Conservation (phyloP, 2,888 invertebrate genomes). For the Clepsis dumicolana region DNA sequence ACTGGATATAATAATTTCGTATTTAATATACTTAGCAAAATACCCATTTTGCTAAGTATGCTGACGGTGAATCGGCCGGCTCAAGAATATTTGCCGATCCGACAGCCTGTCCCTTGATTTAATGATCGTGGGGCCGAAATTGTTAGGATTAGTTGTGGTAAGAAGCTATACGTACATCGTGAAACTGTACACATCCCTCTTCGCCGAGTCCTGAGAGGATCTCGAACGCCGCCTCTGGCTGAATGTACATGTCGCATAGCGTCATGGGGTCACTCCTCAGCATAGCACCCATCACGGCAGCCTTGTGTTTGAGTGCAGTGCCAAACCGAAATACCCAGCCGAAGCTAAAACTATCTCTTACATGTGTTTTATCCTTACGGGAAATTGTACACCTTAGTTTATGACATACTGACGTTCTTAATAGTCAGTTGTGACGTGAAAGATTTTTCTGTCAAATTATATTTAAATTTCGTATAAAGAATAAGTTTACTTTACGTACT, state of each 20-base stretch:
- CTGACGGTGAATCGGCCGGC: too few species aligned
- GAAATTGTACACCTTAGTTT: not conserved
- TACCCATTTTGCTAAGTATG: too few species aligned
- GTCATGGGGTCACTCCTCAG: constrained; percentile 95
- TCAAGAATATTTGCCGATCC: too few species aligned
- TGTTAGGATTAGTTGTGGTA: too few species aligned
- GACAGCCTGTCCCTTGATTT: too few species aligned
- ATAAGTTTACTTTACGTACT: not conserved
- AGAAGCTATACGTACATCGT: constrained; percentile 65
- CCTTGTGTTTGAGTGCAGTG: not conserved
- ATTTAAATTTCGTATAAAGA: not conserved
- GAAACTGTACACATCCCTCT: constrained; percentile 90
- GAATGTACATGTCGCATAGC: constrained; percentile 95
- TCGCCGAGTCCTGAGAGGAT: constrained; percentile 96
- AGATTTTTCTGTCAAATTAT: not conserved
- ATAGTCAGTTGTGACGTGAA: not conserved
- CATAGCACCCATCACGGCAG: constrained; percentile 77
- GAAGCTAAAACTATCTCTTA: not conserved
- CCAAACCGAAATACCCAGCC: not conserved
- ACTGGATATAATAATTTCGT: too few species aligned
- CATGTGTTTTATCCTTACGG: not conserved
- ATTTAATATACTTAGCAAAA: too few species aligned
- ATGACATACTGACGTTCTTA: not conserved
- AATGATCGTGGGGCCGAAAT: too few species aligned
- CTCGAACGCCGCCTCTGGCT: constrained; percentile 96